Conservation (phyloP, 2,113 vertebrate species). For the Craseonycteris thonglongyai region DNA sequence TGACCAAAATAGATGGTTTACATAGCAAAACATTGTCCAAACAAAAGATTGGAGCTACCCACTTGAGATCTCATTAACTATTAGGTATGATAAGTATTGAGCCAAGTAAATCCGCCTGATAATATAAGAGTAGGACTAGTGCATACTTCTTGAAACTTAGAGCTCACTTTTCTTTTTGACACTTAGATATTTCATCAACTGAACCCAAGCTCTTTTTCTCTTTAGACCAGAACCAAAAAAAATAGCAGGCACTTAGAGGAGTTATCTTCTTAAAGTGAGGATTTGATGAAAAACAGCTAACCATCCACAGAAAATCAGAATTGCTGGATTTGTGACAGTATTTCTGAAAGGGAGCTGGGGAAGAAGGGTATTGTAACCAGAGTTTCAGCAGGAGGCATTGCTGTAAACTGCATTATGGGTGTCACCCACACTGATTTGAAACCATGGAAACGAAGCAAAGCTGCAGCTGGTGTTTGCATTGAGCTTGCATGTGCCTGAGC, state of each 20-base stretch:
- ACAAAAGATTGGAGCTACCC: neutral
- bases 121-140: neutral
- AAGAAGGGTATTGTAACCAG: neutral
- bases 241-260: neutral
- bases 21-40: neutral
- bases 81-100: neutral
- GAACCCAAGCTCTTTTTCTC: neutral
- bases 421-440: constrained; percentile 30
- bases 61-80: neutral
- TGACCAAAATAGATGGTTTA: neutral
- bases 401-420: neutral
- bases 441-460: constrained; percentile 54
- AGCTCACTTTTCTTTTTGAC: neutral
- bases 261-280: neutral
- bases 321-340: neutral
- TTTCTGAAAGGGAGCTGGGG: neutral
- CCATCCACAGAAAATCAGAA: neutral
- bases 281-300: neutral
- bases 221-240: neutral
- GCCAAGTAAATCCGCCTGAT: neutral
- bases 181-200: neutral
- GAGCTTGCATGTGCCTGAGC: neutral
- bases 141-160: neutral
- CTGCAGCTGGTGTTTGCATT: neutral
- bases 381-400: neutral